phyloP scores from a whole-genome alignment of 2,113 vertebrate species.

The Uropsilus gracilis region DNA sequence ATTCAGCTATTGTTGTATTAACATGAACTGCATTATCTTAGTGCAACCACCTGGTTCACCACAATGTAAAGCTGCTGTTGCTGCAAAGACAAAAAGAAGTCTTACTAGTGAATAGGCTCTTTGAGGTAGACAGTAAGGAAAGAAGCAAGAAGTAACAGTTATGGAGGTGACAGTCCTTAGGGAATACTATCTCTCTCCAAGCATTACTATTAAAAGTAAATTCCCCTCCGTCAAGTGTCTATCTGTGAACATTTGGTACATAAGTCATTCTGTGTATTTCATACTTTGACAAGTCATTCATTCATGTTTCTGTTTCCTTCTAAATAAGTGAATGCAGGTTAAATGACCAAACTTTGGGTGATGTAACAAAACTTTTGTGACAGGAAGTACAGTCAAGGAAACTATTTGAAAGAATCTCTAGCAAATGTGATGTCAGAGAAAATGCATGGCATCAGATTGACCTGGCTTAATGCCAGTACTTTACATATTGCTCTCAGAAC shows the following conservation, averaged over 20 bases:
- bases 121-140: neutral
- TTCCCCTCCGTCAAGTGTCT: neutral
- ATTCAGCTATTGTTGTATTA: constrained; percentile 50
- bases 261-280: neutral
- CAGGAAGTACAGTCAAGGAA: neutral
- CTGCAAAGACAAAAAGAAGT: neutral
- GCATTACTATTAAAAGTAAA: neutral
- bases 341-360: neutral
- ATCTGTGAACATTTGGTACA: neutral
- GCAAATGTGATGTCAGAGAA: neutral
- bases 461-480: neutral
- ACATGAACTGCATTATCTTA: neutral
- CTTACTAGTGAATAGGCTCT: neutral
- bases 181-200: neutral
- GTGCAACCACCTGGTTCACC: neutral
- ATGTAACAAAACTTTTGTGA: neutral
- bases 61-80: constrained; percentile 40
- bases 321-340: neutral
- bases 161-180: neutral
- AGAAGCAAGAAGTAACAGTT: neutral
- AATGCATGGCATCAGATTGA: neutral
- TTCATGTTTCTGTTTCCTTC: neutral
- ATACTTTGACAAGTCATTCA: neutral
- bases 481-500: neutral
- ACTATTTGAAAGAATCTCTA: neutral